These are phyloP conservation scores for Papilio aristodemus DNA, from an alignment of 1,140 invertebrate species.

Conservation along the genomic window DNA sequence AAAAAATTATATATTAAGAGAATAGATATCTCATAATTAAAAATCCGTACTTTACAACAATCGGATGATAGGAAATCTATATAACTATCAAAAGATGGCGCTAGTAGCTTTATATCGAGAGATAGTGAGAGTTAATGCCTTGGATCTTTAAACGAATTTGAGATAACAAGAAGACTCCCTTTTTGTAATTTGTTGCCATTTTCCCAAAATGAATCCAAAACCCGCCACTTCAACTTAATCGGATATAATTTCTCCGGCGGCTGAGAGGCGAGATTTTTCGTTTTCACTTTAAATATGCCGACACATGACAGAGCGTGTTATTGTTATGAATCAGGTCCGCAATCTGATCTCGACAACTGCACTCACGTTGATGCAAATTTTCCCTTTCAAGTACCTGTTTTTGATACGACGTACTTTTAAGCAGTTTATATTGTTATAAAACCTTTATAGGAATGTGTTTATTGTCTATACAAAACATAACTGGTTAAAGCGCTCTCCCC, in stretches of 20 bases:
- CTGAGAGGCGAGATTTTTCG: not conserved
- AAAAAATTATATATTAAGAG: no score
- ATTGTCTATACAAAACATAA: no score
- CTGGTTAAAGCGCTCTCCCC: not conserved
- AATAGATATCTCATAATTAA: no score
- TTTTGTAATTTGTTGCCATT: no score
- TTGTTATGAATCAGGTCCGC: slow-evolving; percentile 11
- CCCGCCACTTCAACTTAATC: not conserved
- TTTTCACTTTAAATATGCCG: slow-evolving; percentile 12
- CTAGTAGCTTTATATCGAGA: no score
- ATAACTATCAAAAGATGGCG: no score
- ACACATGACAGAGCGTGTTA: slow-evolving; percentile 6
- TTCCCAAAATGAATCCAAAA: not conserved
- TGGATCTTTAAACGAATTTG: no score
- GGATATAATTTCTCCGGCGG: not conserved
- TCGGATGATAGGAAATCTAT: no score
- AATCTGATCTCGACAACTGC: slow-evolving; percentile 4
- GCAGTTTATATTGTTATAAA: not conserved
- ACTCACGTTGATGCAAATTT: not conserved
- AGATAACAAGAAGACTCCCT: no score
- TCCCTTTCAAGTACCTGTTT: slow-evolving; percentile 12
- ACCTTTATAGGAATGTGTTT: not conserved
- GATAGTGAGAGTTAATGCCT: no score
- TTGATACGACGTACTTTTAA: not conserved
- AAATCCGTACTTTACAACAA: no score